Evolutionary conservation across 1,140 invertebrate species (phyloP).

Genomic region (Drosophila willistoni): DNA sequence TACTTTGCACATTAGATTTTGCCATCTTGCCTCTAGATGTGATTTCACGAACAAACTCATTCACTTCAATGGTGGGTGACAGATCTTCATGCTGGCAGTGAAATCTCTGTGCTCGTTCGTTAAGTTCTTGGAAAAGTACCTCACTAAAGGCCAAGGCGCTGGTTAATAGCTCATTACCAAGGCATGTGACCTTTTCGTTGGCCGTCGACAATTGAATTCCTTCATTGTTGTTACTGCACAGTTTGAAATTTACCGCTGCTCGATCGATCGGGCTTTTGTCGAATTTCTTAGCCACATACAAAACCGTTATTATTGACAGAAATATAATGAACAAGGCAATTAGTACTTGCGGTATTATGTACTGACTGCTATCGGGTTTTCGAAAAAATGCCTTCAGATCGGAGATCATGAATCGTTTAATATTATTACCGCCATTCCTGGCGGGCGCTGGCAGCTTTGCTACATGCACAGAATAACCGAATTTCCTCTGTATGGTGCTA

Average conservation of each 20-base stretch:
- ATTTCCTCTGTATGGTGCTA: constrained; percentile 55
- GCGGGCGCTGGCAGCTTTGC: constrained; percentile 24
- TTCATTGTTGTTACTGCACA: constrained; percentile 54
- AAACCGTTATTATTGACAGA: constrained; percentile 58
- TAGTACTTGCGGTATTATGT: constrained; percentile 65
- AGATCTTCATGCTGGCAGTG: constrained; percentile 84
- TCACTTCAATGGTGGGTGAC: constrained; percentile 84
- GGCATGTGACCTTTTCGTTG: constrained; percentile 39
- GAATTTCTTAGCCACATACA: constrained; percentile 61
- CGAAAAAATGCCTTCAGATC: constrained; percentile 51
- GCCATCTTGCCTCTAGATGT: constrained; percentile 33
- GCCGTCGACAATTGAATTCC: constrained; percentile 11
- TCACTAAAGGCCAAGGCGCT: constrained; percentile 48
- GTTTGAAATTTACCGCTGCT: constrained; percentile 47
- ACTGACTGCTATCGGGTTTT: constrained; percentile 52
- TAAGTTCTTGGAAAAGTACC: constrained; percentile 53
- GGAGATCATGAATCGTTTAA: constrained; percentile 32
- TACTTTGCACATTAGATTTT: constrained; percentile 84
- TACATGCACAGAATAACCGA: constrained; percentile 27
- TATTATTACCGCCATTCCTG: constrained; percentile 32
- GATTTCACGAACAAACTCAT: constrained; percentile 73
- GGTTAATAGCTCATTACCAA: constrained; percentile 46
- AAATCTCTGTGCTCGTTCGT: constrained; percentile 78
- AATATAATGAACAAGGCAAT: constrained; percentile 64
- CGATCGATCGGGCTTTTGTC: constrained; percentile 57